phyloP scores from a whole-genome alignment of 2,888 invertebrate species.

The Onthophagus sagittarius region DNA sequence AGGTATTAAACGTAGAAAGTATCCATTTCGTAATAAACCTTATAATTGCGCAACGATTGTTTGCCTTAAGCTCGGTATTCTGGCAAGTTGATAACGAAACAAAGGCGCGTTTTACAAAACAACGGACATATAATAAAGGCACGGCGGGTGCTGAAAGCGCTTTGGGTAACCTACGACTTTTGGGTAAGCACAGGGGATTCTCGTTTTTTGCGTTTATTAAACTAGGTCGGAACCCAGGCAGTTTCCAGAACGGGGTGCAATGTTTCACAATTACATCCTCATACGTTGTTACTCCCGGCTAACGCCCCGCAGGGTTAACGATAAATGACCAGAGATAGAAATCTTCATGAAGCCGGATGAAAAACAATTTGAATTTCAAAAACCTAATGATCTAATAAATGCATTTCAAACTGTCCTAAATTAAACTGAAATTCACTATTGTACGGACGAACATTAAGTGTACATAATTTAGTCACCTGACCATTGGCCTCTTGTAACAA shows the following conservation, averaged over 20 bases:
- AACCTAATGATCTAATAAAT: too few relatives aligned
- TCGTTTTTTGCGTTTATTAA: neutral
- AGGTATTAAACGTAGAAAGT: too few relatives aligned
- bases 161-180: neutral
- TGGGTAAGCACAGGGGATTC: neutral
- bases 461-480: neutral
- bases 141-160: neutral
- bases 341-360: neutral
- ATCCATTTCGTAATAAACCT: neutral
- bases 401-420: too few relatives aligned
- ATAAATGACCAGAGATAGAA: neutral
- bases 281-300: neutral
- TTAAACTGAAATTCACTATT: neutral
- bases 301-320: neutral
- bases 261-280: neutral
- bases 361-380: neutral
- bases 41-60: neutral
- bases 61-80: neutral
- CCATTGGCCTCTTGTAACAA: neutral
- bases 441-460: neutral
- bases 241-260: neutral
- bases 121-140: neutral
- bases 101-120: neutral
- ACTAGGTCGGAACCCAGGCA: neutral
- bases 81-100: neutral